Evolutionary conservation across 2,888 invertebrate genomes (phyloP).

Genomic region (Psylliodes chrysocephalus): DNA sequence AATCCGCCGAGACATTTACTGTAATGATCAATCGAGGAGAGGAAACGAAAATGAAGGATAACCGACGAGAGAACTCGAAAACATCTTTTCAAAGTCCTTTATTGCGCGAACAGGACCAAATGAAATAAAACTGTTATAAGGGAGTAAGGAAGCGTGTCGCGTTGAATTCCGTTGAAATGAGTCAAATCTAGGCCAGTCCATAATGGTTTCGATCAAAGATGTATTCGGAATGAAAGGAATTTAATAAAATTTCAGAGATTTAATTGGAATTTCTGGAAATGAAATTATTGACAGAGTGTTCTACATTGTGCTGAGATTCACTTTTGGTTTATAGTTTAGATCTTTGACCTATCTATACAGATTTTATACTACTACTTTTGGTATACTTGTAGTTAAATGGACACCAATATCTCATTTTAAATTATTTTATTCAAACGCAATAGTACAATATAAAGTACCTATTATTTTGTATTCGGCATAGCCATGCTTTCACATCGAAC

Average conservation of each 20-base stretch:
- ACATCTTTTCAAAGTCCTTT: constrained; percentile 22
- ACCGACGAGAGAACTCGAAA: constrained; percentile 19
- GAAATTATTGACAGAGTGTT: no score
- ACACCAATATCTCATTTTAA: no score
- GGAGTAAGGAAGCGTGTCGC: not conserved
- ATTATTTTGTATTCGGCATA: no score
- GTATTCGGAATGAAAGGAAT: not conserved
- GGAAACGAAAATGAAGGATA: constrained; percentile 23
- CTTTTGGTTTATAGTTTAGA: no score
- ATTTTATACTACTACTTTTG: no score
- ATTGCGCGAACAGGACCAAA: constrained; percentile 18
- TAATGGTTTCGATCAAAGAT: not conserved
- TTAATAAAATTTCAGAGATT: not conserved
- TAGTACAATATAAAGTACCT: no score
- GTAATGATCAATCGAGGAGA: constrained; percentile 17
- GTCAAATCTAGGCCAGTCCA: constrained; percentile 3
- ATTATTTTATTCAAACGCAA: no score
- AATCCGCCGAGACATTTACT: constrained; percentile 3
- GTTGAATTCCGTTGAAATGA: constrained; percentile 3
- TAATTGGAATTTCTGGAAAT: no score
- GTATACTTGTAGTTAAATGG: no score
- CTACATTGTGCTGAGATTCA: no score
- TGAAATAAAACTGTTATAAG: constrained; percentile 19
- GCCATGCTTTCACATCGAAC: no score
- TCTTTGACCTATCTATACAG: no score